These are phyloP conservation scores for Callyntrura guangdongensis DNA, from an alignment of 2,888 invertebrate genomes.

Conservation along the genomic window DNA sequence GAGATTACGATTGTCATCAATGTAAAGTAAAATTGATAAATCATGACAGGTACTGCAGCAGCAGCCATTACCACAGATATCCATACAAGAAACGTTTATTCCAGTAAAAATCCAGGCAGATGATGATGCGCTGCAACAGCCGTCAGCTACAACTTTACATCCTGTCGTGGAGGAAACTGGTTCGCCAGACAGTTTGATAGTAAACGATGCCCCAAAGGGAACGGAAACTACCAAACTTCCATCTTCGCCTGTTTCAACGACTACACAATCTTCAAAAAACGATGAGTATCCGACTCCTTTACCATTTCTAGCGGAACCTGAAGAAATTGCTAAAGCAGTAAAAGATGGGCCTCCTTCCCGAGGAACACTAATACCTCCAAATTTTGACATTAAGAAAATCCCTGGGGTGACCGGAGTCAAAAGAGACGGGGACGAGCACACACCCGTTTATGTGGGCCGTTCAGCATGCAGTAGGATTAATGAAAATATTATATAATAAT, in stretches of 20 bases:
- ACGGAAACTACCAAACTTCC: neutral
- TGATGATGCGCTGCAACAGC: slow-evolving; percentile 1
- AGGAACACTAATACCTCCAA: slow-evolving; percentile 68
- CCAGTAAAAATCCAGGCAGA: slow-evolving; percentile 47
- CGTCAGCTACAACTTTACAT: slow-evolving; percentile 4
- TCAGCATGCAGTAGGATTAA: slow-evolving; percentile 69
- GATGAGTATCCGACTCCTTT: slow-evolving; percentile 77
- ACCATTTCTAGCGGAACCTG: slow-evolving; percentile 79
- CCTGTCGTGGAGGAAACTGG: neutral
- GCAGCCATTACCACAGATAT: slow-evolving; percentile 8
- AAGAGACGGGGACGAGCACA: neutral
- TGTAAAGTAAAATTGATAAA: neutral
- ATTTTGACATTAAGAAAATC: slow-evolving; percentile 75
- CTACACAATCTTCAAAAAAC: neutral
- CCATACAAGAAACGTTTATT: slow-evolving; percentile 57
- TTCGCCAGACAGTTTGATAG: neutral
- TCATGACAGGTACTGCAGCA: slow-evolving; percentile 20
- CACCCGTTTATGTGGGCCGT: slow-evolving; percentile 74
- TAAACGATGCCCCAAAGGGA: neutral
- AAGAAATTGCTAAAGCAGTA: neutral
- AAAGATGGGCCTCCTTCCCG: neutral
- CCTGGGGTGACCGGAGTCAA: slow-evolving; percentile 69
- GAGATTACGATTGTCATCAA: neutral
- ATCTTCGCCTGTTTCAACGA: neutral
- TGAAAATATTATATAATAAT: slow-evolving; percentile 8